phyloP scores from a whole-genome alignment of 2,888 invertebrate genomes.

The Athalia circularis region DNA sequence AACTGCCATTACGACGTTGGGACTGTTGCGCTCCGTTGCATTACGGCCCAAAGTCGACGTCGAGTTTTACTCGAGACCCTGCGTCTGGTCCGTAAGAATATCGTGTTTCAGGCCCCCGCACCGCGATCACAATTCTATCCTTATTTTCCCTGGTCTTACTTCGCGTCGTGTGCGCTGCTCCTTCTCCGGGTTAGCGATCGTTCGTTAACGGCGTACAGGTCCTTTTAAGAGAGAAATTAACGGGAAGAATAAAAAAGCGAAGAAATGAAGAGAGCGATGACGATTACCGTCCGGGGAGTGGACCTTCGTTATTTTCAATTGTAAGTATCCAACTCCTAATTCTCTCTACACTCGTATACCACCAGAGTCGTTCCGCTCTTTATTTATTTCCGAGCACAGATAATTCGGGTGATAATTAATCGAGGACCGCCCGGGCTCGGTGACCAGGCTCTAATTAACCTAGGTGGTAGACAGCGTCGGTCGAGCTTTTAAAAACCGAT shows the following conservation, averaged over 20 bases:
- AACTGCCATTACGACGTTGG: slow-evolving; percentile 29
- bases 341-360: neutral
- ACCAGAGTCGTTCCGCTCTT: too few relatives aligned
- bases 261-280: neutral
- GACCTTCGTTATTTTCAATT: slow-evolving; percentile 18
- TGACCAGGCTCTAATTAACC: slow-evolving; percentile 15
- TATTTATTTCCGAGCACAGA: neutral
- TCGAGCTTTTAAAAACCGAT: slow-evolving; percentile 25
- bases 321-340: neutral
- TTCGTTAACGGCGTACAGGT: neutral
- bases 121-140: slow-evolving; percentile 36
- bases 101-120: slow-evolving; percentile 45
- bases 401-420: slow-evolving; percentile 31
- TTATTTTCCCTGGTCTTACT: neutral
- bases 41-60: too few relatives aligned
- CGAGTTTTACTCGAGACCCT: slow-evolving; percentile 9
- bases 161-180: neutral
- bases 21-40: slow-evolving; percentile 25
- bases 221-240: neutral
- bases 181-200: too few relatives aligned
- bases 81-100: slow-evolving; percentile 44
- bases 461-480: neutral
- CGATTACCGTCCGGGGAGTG: neutral
- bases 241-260: neutral
- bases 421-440: neutral